phyloP scores from a whole-genome alignment of 2,113 vertebrate species.

The Cygnus atratus region DNA sequence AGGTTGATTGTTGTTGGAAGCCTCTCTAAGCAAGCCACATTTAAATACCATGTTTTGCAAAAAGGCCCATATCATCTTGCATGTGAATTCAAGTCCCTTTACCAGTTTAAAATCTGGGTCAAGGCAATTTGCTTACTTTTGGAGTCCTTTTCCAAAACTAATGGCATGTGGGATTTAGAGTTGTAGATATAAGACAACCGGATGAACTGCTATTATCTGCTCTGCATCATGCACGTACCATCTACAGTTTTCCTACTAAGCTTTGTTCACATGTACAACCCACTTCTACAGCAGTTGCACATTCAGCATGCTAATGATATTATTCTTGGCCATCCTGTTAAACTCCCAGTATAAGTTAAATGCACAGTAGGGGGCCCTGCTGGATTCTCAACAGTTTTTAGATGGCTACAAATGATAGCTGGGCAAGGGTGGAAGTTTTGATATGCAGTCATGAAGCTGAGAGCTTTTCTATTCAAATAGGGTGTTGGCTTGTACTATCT shows the following conservation, averaged over 20 bases:
- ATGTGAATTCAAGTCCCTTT: slow-evolving; percentile 37
- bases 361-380: slow-evolving; percentile 9
- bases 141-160: slow-evolving; percentile 47
- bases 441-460: slow-evolving; percentile 29
- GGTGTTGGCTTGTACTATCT: slow-evolving; percentile 4
- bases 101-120: slow-evolving; percentile 51
- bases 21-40: slow-evolving; percentile 5
- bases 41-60: slow-evolving; percentile 41
- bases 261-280: slow-evolving; percentile 35
- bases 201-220: slow-evolving; percentile 54
- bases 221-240: slow-evolving; percentile 14
- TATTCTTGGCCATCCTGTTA: slow-evolving; percentile 58
- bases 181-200: slow-evolving; percentile 30
- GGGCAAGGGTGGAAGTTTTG: slow-evolving; percentile 32
- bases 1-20: slow-evolving; percentile 1
- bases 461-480: slow-evolving; percentile 37
- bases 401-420: slow-evolving; percentile 18
- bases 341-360: slow-evolving; percentile 19
- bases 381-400: slow-evolving; percentile 31
- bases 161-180: slow-evolving; percentile 22
- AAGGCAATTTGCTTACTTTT: slow-evolving; percentile 65
- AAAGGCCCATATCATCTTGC: slow-evolving; percentile 14
- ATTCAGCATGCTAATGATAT: slow-evolving; percentile 38
- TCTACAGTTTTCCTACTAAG: slow-evolving; percentile 31
- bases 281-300: slow-evolving; percentile 38